Conservation (phyloP, 2,113 vertebrate genomes). For the Myxocyprinus asiaticus region DNA sequence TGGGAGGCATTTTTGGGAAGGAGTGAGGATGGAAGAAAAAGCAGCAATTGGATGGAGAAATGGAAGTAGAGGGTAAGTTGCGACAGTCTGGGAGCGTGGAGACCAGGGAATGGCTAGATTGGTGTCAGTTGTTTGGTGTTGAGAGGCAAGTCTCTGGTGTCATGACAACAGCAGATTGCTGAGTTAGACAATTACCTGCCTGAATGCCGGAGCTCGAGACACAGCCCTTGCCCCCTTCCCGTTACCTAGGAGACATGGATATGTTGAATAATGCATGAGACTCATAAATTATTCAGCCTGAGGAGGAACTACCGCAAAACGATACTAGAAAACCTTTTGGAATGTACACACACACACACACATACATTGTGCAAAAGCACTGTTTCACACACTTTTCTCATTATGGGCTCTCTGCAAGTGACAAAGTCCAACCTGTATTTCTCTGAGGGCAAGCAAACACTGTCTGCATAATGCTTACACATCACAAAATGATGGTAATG, state of each 20-base stretch:
- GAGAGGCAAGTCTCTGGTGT: constrained; percentile 23
- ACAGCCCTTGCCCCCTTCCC: constrained; percentile 44
- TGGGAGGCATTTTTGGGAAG: no score
- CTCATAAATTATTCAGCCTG: constrained; percentile 66
- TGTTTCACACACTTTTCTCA: constrained; percentile 22
- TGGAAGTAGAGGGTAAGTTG: no score
- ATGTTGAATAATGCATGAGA: constrained; percentile 66
- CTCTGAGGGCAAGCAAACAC: constrained; percentile 39
- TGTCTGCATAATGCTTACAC: constrained; percentile 32
- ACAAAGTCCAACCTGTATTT: constrained; percentile 26
- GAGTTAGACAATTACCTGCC: constrained; percentile 41
- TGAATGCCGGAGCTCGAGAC: constrained; percentile 49
- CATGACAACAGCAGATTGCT: constrained; percentile 21
- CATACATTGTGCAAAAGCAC: constrained; percentile 26
- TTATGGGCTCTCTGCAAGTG: constrained; percentile 11
- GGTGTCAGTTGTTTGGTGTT: constrained; percentile 33
- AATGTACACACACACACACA: constrained; percentile 7
- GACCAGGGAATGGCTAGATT: background rate
- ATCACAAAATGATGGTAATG: constrained; percentile 17
- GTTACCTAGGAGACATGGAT: constrained; percentile 49
- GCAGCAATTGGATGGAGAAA: no score
- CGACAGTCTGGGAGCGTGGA: background rate
- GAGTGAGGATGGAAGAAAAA: no score
- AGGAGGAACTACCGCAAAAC: constrained; percentile 39
- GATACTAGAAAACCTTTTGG: background rate